phyloP scores from a whole-genome alignment of 2,113 vertebrate genomes.

The Trogon surrucura region DNA sequence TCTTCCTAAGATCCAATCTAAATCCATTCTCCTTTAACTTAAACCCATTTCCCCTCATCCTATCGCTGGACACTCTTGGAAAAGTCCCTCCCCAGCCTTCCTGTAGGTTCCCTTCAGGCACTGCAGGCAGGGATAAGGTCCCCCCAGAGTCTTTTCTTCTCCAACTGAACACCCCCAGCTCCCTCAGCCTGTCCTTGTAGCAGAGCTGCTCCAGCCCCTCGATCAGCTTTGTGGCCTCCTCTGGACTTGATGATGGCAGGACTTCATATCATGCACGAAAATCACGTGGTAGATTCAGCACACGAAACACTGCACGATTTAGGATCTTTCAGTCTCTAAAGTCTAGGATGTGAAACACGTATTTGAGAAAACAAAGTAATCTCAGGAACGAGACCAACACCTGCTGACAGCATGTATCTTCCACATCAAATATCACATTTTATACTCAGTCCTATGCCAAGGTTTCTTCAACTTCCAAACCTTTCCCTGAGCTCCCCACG shows the following conservation, averaged over 20 bases:
- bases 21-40: no score
- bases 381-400: neutral
- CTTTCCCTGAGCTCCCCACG: neutral
- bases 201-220: no score
- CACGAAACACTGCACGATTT: accelerated
- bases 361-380: neutral
- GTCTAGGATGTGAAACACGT: accelerated
- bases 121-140: no score
- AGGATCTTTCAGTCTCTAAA: neutral
- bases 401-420: accelerated
- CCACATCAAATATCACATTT: accelerated
- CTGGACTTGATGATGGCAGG: neutral
- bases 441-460: neutral
- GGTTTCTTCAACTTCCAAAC: neutral
- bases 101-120: no score
- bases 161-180: no score
- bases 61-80: no score
- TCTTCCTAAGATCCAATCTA: no score
- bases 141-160: no score
- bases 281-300: neutral
- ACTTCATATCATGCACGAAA: neutral
- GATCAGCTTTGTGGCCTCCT: no score
- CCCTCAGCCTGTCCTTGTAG: no score
- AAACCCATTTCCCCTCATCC: no score
- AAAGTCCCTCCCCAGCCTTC: no score